Base-by-base conservation (phyloP, 1,140 invertebrate genomes). In the Sarcophaga peregrina region DNA sequence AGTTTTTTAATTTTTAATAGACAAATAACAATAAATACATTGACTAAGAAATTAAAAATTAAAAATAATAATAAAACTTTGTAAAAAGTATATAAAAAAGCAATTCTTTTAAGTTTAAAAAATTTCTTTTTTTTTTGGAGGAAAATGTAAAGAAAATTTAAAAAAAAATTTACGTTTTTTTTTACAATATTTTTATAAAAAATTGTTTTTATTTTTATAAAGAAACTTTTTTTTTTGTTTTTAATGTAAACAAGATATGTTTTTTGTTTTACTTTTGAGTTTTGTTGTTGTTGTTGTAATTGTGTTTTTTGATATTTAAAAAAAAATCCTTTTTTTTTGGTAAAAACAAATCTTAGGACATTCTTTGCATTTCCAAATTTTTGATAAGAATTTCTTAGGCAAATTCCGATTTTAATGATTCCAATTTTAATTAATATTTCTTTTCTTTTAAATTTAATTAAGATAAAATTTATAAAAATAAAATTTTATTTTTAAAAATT, bases 121-220 rank as follows among this genome's bases (percentile, higher is more conserved):
- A 86, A 83, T 85, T 86, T 76, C 83, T 11, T 46, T 62, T 81
- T 80, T 73, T 82, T 62, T 62, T 80, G 52, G 75, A 81, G 82
- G 50, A 80, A 80, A 84, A 54, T 80, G 74, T 52, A 83, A 58
- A 46, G 81, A n/a, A n/a, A n/a, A 81, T 83, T n/a, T n/a, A 58
- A 58, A 58, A 58, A 20, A 68, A 20, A 68, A 25, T 68, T 68
- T 4, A 68, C 17, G n/a, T 37, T 37, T 37, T 37, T 37, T 37
- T 37, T 37, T 1, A 20, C 10, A 68, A 68, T 68, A 68, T 68
- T n/a, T n/a, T 58, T 58, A 13, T 68, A 68, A 20, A 68, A 68
- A 68, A 68, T 20, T 5, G 17, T 68, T 58, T 68, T n/a, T 20
- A 7, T 20, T 8, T 68, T 68, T 68, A 25, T 68, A 5, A 68